These are phyloP conservation scores for Strigops habroptila DNA, from an alignment of 2,113 vertebrate genomes.

Conservation along the genomic window DNA sequence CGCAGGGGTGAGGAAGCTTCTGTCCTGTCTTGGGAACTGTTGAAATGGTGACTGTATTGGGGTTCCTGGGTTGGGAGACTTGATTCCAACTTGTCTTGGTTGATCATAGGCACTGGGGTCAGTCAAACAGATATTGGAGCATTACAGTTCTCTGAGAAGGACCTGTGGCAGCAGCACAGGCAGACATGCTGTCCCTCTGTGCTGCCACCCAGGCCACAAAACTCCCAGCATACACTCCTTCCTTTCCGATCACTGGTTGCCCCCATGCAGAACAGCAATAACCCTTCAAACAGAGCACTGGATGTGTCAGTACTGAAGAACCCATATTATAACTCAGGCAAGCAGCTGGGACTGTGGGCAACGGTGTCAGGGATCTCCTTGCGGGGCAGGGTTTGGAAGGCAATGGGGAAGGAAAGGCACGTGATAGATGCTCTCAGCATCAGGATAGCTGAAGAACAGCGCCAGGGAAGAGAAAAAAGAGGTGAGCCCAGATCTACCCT, in stretches of 20 bases:
- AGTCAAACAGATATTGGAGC: neutral
- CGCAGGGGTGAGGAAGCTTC: constrained; percentile 83
- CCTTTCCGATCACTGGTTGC: neutral
- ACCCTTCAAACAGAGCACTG: neutral
- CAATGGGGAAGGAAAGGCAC: accelerated
- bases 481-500: neutral
- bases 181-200: neutral
- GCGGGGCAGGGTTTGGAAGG: neutral
- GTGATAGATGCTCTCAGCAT: neutral
- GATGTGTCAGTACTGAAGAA: neutral
- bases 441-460: neutral
- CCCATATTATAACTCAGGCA: neutral
- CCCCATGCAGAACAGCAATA: accelerated
- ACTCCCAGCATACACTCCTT: neutral
- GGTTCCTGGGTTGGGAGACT: constrained; percentile 79
- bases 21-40: constrained; percentile 82
- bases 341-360: neutral
- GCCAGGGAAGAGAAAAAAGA: too few species aligned
- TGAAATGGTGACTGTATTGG: constrained; percentile 82
- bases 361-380: accelerated
- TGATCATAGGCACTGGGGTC: constrained; percentile 88
- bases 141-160: neutral
- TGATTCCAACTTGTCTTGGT: constrained; percentile 79
- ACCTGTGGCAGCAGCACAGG: neutral
- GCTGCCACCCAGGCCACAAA: neutral